Base-by-base conservation (phyloP, 2,888 invertebrate genomes). In the Dioctria rufipes region DNA sequence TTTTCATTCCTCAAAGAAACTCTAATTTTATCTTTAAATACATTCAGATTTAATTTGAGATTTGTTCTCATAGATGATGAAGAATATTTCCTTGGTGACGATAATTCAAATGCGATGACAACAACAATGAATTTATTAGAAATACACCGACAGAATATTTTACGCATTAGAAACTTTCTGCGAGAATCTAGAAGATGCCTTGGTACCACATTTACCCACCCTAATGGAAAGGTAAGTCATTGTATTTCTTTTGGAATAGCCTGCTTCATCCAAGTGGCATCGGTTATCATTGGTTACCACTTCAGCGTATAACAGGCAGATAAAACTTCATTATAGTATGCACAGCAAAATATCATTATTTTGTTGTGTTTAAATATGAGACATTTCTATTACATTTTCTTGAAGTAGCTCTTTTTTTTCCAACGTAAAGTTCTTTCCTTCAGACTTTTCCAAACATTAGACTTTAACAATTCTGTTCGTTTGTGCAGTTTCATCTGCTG, bases 161-260 rank as follows among this genome's bases (percentile, higher is more conserved):
- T 95, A 95, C 87, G 95, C 95, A 0, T 87, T 95, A 82, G 95
- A 95, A 88, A 93, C 93, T 81, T 95, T 95, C 86, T 94, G 94
- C 85, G 94, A 95, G 87, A 94, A 95, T 88, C 89, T 95, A 60
- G 93, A 93, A 83, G 92, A 93, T 75, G 93, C 92, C 13, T 89
- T 95, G 54, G 87, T 93, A 73, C 94, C 94, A 0, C 94, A 94
- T 86, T 88, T 95, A 80, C 93, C 94, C 0, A 89, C 91, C 2
- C 88, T 95, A 60, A 95, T 95, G 94, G 92, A 93, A 73, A 91
- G 92, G 88, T 89, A 85, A 81, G 83, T 40, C 8, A 9, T 40
- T 37, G 4, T 39, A 54, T 71, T n/a, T n/a, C 42, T 73, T 13
- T 4, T 42, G 5, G 43, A 46, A 42, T 6, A 2, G 25, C 65